phyloP scores from a whole-genome alignment of 2,888 invertebrate species.

The Helobdella robusta region DNA sequence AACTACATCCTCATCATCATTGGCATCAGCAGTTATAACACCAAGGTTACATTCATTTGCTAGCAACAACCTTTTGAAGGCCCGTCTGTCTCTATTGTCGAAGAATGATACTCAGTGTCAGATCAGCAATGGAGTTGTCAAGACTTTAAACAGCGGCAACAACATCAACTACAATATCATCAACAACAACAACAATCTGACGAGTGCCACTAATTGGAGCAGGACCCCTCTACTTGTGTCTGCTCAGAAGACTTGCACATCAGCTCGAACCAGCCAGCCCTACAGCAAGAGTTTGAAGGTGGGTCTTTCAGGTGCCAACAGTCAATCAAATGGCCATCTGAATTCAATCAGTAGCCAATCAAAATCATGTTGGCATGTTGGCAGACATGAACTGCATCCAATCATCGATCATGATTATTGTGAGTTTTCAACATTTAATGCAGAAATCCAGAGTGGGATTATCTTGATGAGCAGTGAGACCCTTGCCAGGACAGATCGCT shows the following conservation, averaged over 20 bases:
- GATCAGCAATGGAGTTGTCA: slow-evolving; percentile 3
- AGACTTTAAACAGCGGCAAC: background rate
- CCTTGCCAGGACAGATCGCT: slow-evolving; percentile 30
- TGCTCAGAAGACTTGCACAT: background rate
- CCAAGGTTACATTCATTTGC: too few species aligned
- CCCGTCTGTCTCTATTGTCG: background rate
- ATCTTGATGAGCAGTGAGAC: slow-evolving; percentile 35
- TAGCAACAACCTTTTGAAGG: background rate
- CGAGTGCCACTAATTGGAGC: background rate
- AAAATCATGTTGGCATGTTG: background rate
- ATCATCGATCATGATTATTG: slow-evolving; percentile 39
- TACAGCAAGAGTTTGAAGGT: background rate
- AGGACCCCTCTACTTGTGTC: background rate
- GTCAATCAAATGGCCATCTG: too few species aligned
- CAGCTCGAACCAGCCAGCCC: slow-evolving; percentile 7
- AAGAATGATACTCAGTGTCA: background rate
- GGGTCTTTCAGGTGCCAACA: background rate
- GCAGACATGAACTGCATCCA: slow-evolving; percentile 33
- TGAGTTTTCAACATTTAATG: slow-evolving; percentile 35
- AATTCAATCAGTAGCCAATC: too few species aligned
- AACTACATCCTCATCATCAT: too few species aligned
- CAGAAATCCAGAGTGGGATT: slow-evolving; percentile 37
- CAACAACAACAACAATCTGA: background rate
- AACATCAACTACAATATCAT: too few species aligned
- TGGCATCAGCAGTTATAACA: too few species aligned